Conservation (phyloP, 2,797 vertebrate genomes). For the Myotis vivesi region DNA sequence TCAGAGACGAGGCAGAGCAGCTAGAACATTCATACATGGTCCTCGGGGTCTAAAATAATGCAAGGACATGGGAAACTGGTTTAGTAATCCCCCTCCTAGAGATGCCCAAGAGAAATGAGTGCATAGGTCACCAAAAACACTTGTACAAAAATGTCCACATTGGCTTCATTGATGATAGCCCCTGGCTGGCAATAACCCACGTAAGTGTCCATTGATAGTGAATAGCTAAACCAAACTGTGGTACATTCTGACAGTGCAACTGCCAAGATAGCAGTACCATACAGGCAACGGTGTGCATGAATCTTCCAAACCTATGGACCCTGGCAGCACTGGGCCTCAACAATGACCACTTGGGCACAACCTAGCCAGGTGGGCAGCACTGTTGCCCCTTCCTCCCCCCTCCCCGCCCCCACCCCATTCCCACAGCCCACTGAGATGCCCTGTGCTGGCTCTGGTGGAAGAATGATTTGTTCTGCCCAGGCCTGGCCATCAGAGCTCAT, state of each 20-base stretch:
- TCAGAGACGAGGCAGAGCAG: accelerated
- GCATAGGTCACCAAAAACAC: too few species aligned
- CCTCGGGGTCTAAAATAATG: accelerated
- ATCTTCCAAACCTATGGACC: too few species aligned
- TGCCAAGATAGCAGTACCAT: too few species aligned
- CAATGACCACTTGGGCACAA: background rate
- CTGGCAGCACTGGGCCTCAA: background rate
- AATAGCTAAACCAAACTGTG: accelerated
- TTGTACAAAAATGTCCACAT: accelerated
- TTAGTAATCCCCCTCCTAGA: background rate
- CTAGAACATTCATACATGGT: accelerated
- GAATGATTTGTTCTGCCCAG: background rate
- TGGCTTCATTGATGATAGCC: background rate
- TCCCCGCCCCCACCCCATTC: background rate
- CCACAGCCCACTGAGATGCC: background rate
- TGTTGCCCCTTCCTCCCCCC: too few species aligned
- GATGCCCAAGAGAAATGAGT: accelerated
- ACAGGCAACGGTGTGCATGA: accelerated
- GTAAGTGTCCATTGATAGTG: accelerated
- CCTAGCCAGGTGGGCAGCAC: background rate
- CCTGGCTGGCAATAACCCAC: too few species aligned
- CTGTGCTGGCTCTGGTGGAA: background rate
- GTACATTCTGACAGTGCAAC: accelerated
- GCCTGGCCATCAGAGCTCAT: background rate
- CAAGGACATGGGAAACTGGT: accelerated